Conservation (phyloP, 2,888 invertebrate genomes). For the Ornithoptera priamus region DNA sequence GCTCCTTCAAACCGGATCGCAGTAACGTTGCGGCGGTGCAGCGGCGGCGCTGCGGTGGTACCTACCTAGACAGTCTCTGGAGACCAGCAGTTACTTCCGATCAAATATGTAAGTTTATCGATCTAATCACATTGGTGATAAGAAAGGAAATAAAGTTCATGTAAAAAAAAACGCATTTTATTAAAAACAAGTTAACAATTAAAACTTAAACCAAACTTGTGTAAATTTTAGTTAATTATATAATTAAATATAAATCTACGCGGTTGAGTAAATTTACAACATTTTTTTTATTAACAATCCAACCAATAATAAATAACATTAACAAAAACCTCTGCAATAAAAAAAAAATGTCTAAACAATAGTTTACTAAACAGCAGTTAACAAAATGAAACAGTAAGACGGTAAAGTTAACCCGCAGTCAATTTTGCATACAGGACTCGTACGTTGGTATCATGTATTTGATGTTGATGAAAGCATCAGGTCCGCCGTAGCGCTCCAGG, state of each 20-base stretch:
- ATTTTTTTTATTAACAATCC: background rate
- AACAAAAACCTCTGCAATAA: background rate
- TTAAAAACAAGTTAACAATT: conserved; percentile 9
- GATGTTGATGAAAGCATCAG: conserved; percentile 98
- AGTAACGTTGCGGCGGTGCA: too few relatives aligned
- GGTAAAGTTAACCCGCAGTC: conserved; percentile 32
- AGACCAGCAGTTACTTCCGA: too few relatives aligned
- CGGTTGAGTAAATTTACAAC: too few relatives aligned
- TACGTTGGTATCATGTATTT: conserved; percentile 99
- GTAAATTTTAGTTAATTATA: background rate
- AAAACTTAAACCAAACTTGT: conserved; percentile 5
- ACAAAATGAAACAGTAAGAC: background rate
- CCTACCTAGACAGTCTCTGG: too few relatives aligned
- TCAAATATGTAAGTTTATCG: too few relatives aligned
- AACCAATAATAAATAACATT: background rate
- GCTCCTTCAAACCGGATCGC: too few relatives aligned
- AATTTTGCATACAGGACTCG: conserved; percentile 93
- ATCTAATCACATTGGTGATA: too few relatives aligned
- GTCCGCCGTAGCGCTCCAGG: conserved; percentile 94
- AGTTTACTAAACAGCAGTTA: background rate
- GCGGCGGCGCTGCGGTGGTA: too few relatives aligned
- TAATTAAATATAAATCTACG: background rate
- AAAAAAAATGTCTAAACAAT: background rate
- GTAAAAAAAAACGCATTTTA: conserved; percentile 8
- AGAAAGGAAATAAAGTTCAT: too few relatives aligned